A percentile compares a stretch with the other conserved stretches of the same genome.
phyloP scores from a whole-genome alignment of 2,797 vertebrate genomes.

The Phyllotis vaccarum region DNA sequence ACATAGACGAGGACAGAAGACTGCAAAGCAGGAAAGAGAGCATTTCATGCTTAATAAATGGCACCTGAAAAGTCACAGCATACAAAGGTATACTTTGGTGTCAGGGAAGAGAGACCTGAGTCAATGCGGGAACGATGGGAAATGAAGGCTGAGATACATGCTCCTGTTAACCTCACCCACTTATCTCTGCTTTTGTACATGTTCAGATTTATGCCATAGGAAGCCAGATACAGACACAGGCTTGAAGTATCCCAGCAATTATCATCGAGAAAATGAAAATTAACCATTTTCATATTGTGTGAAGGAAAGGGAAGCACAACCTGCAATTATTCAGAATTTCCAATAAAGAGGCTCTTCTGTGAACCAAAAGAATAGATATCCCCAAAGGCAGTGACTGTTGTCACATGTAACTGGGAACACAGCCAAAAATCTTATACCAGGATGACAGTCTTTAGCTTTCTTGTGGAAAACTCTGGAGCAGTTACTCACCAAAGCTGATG shows the following conservation, averaged over 20 bases:
- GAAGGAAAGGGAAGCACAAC: conserved; percentile 58
- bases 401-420: conserved; percentile 62
- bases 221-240: conserved; percentile 29
- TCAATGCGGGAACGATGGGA: background rate
- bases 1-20: background rate
- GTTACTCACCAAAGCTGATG: background rate
- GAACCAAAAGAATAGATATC: conserved; percentile 52
- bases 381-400: conserved; percentile 63
- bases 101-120: background rate
- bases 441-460: background rate
- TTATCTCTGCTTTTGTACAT: background rate
- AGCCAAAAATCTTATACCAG: conserved; percentile 53
- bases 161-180: background rate
- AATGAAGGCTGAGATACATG: background rate
- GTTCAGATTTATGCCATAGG: background rate
- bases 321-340: conserved; percentile 65
- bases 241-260: conserved; percentile 57
- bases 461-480: background rate
- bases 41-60: background rate
- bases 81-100: background rate
- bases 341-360: conserved; percentile 44
- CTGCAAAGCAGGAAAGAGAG: background rate
- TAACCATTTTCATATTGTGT: conserved; percentile 47
- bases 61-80: background rate
- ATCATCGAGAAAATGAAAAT: conserved; percentile 68